Conservation (phyloP, 2,888 invertebrate genomes). For the Caenorhabditis sp. region DNA sequence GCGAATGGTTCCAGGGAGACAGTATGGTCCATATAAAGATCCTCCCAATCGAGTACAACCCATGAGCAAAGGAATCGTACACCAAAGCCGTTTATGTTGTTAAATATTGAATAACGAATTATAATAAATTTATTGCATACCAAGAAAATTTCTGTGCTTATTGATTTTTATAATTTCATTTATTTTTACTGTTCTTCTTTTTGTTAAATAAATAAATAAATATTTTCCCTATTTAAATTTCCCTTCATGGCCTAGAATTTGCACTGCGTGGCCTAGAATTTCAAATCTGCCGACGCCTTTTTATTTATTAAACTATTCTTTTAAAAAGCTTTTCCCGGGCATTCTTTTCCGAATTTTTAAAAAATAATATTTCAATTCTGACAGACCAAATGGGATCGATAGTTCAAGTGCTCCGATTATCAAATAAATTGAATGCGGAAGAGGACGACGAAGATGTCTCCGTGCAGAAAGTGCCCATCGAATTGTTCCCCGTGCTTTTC, state of each 20-base stretch:
- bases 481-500: slow-evolving; percentile 41
- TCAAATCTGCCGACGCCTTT: neutral
- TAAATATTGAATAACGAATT: no score
- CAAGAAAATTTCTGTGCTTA: no score
- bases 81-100: no score
- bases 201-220: no score
- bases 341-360: no score
- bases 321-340: no score
- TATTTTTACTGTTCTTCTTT: no score
- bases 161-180: no score
- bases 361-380: no score
- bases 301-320: no score
- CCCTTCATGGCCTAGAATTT: neutral
- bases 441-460: neutral
- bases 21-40: slow-evolving; percentile 75
- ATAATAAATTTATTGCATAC: no score
- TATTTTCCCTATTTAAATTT: neutral
- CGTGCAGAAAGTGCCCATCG: neutral
- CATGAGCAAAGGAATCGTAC: no score
- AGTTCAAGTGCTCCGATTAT: slow-evolving; percentile 1
- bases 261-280: neutral
- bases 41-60: slow-evolving; percentile 66
- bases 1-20: slow-evolving; percentile 77
- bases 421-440: slow-evolving; percentile 1
- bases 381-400: neutral